phyloP scores from a whole-genome alignment of 2,113 vertebrate species.

The Oreochromis niloticus region DNA sequence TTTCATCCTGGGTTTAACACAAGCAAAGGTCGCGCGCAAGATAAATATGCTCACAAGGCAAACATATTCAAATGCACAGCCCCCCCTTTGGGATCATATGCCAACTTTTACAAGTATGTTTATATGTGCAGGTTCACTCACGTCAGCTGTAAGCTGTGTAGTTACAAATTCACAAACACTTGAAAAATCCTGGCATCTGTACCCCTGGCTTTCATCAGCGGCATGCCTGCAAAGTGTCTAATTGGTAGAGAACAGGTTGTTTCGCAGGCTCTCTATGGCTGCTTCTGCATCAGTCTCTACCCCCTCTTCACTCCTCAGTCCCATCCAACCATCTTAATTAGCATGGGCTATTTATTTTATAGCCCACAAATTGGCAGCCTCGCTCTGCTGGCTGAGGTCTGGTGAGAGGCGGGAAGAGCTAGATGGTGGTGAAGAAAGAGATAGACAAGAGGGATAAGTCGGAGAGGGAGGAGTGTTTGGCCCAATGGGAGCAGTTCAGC shows the following conservation, averaged over 20 bases:
- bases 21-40: constrained; percentile 30
- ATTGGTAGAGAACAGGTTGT: constrained; percentile 63
- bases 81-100: not conserved
- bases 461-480: not conserved
- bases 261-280: constrained; percentile 46
- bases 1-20: constrained; percentile 1
- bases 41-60: constrained; percentile 12
- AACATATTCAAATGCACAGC: not conserved
- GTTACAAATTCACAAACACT: not conserved
- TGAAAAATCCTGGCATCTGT: not conserved
- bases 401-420: constrained; percentile 5
- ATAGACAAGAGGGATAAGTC: not conserved
- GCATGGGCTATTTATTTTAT: constrained; percentile 69
- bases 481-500: constrained; percentile 7
- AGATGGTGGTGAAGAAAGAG: not conserved
- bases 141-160: constrained; percentile 15
- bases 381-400: constrained; percentile 46
- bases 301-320: constrained; percentile 32
- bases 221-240: constrained; percentile 43
- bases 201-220: constrained; percentile 17
- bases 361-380: constrained; percentile 64
- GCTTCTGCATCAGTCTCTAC: constrained; percentile 26
- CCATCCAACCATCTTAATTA: constrained; percentile 68
- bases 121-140: constrained; percentile 2
- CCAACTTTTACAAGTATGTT: constrained; percentile 8